Evolutionary conservation across 1,140 invertebrate genomes (phyloP), one percentile per base, ranked within the genome.

Genomic region (Scaptodrosophila lebanonensis): DNA sequence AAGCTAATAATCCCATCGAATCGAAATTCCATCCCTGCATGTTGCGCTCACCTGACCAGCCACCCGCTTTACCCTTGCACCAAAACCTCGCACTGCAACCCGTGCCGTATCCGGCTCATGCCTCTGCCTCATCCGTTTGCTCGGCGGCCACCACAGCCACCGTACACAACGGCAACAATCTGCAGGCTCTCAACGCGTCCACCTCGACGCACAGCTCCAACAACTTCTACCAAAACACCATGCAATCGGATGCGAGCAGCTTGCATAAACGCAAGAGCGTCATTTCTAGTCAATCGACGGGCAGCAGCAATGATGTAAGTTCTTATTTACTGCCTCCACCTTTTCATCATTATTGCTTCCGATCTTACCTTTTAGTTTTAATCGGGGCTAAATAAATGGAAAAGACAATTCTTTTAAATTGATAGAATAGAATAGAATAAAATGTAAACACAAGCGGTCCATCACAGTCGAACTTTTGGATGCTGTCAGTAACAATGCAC

Each of bases 81-180:
- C 83, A 85, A 40, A 83, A 76, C 30, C 50, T 85, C 20, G 67
- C 69, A 4, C 86, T 98, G 49, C 95, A n/a, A 97, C 88, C 95
- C 94, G 27, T 95, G 96, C 65, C 73, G 3, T 82, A 68, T 52
- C 85, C 75, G 42, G 73, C 83, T 1, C 77, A 86, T 16, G 76
- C 84, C 2, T 75, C 85, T n/a, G 76, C 83, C 12, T 65, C 83
- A 6, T 85, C 83, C 7, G 70, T 83, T 11, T 85, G 77, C 29
- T 85, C 83, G 15, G 83, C 83, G 0, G 83, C 83, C 27, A 85
- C 83, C 15, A 85, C 83, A 17, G 77, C 83, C 6, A 84, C 83
- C 2, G 67, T 83, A 22, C 79, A 85, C 56, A 84, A 84, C 22
- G 75, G 75, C 53, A 79, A 76, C 58, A 73, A 76, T 50, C 58